Percentiles rank a stretch among this genome's conserved stretches.
These are phyloP conservation scores for Rhinopithecus roxellana DNA, from an alignment of 2,113 vertebrate species.

Conservation along the genomic window DNA sequence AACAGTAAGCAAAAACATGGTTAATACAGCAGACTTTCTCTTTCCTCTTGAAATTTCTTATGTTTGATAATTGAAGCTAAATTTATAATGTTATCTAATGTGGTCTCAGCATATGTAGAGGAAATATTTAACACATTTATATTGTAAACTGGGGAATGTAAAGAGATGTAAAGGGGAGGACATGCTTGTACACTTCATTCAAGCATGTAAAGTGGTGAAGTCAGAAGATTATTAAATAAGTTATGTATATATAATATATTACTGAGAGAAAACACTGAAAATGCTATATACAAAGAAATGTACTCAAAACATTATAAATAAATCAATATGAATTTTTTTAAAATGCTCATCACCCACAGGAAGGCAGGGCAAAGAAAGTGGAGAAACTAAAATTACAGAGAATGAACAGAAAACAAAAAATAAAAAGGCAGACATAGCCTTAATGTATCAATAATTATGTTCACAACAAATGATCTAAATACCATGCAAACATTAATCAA, in stretches of 20 bases:
- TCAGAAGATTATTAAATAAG: slow-evolving; percentile 4
- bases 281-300: slow-evolving; percentile 7
- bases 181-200: background rate
- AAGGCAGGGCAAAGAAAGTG: slow-evolving; percentile 4
- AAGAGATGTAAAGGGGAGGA: slow-evolving; percentile 1
- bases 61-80: background rate
- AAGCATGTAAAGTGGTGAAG: background rate
- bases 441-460: background rate
- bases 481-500: background rate
- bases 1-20: slow-evolving; percentile 23
- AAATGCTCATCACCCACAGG: background rate
- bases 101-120: background rate
- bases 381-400: slow-evolving; percentile 18
- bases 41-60: slow-evolving; percentile 2
- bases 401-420: slow-evolving; percentile 7
- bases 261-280: slow-evolving; percentile 2
- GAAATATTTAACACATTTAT: slow-evolving; percentile 28
- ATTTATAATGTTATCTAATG: slow-evolving; percentile 7
- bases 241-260: slow-evolving; percentile 16
- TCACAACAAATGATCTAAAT: slow-evolving; percentile 12
- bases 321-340: background rate
- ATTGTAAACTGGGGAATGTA: background rate
- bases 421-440: background rate
- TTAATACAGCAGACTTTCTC: slow-evolving; percentile 6
- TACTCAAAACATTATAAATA: background rate